Base-by-base conservation (phyloP, 2,888 invertebrate species). In the Spicauda simplicius region DNA sequence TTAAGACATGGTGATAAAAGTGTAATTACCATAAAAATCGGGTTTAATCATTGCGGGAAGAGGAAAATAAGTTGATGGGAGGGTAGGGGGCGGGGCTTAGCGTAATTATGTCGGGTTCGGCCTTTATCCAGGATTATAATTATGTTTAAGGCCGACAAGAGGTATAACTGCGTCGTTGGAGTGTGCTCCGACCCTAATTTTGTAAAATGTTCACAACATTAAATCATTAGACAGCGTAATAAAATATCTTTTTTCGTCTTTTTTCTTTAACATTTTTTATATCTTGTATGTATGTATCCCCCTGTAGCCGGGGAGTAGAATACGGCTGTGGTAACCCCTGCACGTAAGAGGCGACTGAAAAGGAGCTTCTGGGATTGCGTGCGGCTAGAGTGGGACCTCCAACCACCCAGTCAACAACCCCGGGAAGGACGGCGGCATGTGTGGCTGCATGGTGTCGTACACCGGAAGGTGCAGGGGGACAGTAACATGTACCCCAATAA, bases 1-100 rank as follows among this genome's bases (percentile, higher is more conserved):
- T 90, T 88, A 88, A 86, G 81, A 80, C 82, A 81, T 83, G 80
- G 81, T 79, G 86, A 87, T 88, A 88, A 90, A 89, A 87, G 79
- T 79, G 84, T 85, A 86, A 91, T 91, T 89, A 90, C 82, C 88
- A 88, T 90, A 90, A 90, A 90, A 89, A 90, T 84, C 80, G 82
- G 82, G 80, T 85, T 81, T 83, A 86, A 73, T 73, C 70, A 64
- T 64, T 55, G 64, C 69, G 73, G 69, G 25, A 25, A 79, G 78
- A 74, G 77, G 75, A 74, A 75, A 70, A 70, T 73, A 73, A 72
- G 68, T 70, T 68, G 72, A 63, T 64, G 69, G 70, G 60, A 70
- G 69, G 69, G 69, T 25, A 82, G 83, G 83, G 80, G 81, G 78
- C 75, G 80, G 77, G 80, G 77, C 77, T 76, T 77, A 77, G 80